Evolutionary conservation across 2,113 vertebrate species (phyloP).

Genomic region (Leucosticte australis): DNA sequence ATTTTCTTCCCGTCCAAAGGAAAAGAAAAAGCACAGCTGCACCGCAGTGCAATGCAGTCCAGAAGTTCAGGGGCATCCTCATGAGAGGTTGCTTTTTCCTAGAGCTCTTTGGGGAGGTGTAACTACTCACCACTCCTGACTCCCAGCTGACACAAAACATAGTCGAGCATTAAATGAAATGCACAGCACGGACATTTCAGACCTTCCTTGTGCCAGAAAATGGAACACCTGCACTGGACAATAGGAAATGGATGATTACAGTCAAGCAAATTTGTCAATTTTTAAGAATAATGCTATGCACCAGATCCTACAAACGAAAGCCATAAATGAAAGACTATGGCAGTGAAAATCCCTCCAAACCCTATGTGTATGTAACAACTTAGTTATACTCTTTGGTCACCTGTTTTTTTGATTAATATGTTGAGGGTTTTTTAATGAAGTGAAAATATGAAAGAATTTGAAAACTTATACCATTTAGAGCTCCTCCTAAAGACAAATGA

Average conservation of each 20-base stretch:
- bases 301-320: background rate
- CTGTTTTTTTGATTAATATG: background rate
- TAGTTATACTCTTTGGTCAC: background rate
- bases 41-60: background rate
- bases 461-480: background rate
- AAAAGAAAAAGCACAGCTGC: conserved; percentile 37
- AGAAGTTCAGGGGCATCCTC: conserved; percentile 10
- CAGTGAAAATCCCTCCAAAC: background rate
- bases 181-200: background rate
- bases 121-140: conserved; percentile 12
- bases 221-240: conserved; percentile 44
- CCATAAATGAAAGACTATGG: background rate
- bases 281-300: background rate
- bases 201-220: conserved; percentile 11
- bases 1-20: background rate
- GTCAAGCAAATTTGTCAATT: background rate
- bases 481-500: background rate
- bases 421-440: background rate
- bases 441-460: conserved; percentile 25
- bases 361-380: background rate
- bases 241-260: conserved; percentile 19
- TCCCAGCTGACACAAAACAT: background rate
- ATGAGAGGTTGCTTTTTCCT: conserved; percentile 6
- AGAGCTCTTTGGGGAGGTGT: background rate
- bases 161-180: conserved; percentile 10